A percentile compares a stretch with the other conserved stretches of the same genome.
Conservation (phyloP, 2,797 vertebrate genomes). For the Huso huso region DNA sequence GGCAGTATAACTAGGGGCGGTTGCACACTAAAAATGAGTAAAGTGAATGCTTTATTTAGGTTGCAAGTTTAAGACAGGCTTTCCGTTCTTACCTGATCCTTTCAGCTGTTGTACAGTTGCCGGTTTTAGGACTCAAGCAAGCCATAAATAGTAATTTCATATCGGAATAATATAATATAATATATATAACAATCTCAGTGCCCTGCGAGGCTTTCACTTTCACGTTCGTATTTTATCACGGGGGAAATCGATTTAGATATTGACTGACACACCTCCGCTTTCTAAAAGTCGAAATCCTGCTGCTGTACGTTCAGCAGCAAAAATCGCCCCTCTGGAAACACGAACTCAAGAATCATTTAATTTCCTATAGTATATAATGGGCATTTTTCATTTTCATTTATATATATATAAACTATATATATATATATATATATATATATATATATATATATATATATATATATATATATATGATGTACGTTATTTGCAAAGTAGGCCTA, state of each 20-base stretch:
- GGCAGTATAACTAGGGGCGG: too few relatives aligned
- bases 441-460: neutral
- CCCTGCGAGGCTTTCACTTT: neutral
- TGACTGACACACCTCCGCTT: slow-evolving; percentile 17
- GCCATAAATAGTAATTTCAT: slow-evolving; percentile 84
- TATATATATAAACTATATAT: too few relatives aligned
- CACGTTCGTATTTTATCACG: slow-evolving; percentile 3
- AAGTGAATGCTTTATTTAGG: too few relatives aligned
- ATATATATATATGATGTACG: neutral
- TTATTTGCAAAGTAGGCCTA: neutral
- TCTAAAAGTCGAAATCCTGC: slow-evolving; percentile 21
- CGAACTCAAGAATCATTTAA: neutral
- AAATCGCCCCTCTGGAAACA: slow-evolving; percentile 49
- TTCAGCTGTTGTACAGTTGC: slow-evolving; percentile 81
- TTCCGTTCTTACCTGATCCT: slow-evolving; percentile 71
- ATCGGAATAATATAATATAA: slow-evolving; percentile 17
- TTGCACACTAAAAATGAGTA: too few relatives aligned
- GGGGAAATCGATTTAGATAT: slow-evolving; percentile 7
- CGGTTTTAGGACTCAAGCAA: slow-evolving; percentile 70
- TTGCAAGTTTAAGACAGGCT: neutral
- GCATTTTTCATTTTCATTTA: neutral
- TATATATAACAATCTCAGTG: slow-evolving; percentile 14
- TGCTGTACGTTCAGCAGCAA: slow-evolving; percentile 41
- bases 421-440: too few relatives aligned
- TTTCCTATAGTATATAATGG: too few relatives aligned